Conservation (phyloP, 2,888 invertebrate species). For the Blera fallax region DNA sequence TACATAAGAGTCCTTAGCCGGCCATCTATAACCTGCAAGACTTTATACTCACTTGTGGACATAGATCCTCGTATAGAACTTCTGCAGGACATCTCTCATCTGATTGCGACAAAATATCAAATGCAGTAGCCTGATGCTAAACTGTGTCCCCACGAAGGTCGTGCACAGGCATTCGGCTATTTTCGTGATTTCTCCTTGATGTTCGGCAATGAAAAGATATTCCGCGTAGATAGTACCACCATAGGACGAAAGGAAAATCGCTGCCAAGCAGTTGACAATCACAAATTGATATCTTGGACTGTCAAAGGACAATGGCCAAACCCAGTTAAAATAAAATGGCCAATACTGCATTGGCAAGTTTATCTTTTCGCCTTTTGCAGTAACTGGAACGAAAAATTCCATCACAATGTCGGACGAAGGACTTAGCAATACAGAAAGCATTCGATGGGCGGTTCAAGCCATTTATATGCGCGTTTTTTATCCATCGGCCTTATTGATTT, state of each 20-base stretch:
- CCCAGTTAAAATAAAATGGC: conserved; percentile 64
- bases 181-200: conserved; percentile 55
- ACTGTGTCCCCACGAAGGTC: conserved; percentile 67
- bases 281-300: neutral
- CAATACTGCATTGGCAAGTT: conserved; percentile 40
- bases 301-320: conserved; percentile 63
- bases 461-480: conserved; percentile 10
- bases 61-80: conserved; percentile 68
- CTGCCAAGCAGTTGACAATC: conserved; percentile 13
- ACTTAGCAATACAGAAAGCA: neutral
- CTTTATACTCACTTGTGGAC: conserved; percentile 38
- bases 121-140: conserved; percentile 46
- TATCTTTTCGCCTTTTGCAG: conserved; percentile 21
- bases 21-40: neutral
- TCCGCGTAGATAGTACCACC: conserved; percentile 56
- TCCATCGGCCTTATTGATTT: conserved; percentile 20
- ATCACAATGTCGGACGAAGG: neutral
- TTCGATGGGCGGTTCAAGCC: neutral
- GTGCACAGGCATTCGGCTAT: conserved; percentile 68
- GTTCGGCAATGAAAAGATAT: conserved; percentile 52
- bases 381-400: conserved; percentile 26
- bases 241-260: conserved; percentile 42
- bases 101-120: conserved; percentile 11
- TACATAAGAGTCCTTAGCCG: neutral
- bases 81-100: conserved; percentile 51